phyloP scores from a whole-genome alignment of 2,797 vertebrate genomes.

The Halcyon leucocephala region DNA sequence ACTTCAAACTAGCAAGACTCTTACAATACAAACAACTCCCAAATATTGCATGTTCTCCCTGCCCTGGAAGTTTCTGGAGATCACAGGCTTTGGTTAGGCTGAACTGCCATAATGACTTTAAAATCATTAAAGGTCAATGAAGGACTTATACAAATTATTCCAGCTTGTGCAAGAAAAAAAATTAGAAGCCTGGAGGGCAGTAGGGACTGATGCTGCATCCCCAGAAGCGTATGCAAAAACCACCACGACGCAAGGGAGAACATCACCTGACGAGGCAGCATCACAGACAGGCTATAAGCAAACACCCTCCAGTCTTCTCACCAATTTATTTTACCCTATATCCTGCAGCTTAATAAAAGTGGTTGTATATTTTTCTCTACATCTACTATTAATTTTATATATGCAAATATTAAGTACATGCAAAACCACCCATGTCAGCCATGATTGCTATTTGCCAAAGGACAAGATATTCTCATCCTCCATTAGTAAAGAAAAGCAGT shows the following conservation, averaged over 20 bases:
- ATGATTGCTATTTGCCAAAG: not conserved
- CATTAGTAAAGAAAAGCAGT: not conserved
- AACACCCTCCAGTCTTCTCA: not conserved
- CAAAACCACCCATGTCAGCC: not conserved
- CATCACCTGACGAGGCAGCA: not conserved
- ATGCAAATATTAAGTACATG: not conserved
- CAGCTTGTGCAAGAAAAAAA: not conserved
- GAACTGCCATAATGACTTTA: not conserved
- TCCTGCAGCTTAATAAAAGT: not conserved
- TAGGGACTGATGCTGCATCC: no score
- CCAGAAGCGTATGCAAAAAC: not conserved
- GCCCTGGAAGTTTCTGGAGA: not conserved
- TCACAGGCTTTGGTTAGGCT: not conserved
- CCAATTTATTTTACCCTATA: not conserved
- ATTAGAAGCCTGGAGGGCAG: not conserved
- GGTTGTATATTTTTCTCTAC: not conserved
- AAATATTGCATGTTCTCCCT: fast-evolving
- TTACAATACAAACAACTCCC: not conserved
- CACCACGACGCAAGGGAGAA: not conserved
- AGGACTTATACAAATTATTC: not conserved
- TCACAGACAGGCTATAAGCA: not conserved
- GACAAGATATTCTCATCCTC: not conserved
- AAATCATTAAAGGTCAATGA: not conserved
- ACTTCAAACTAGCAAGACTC: not conserved
- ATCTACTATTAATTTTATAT: not conserved